Percentiles rank a stretch among this genome's conserved stretches.
Evolutionary conservation across 2,113 vertebrate species (phyloP).

Genomic region (Hippocampus zosterae): DNA sequence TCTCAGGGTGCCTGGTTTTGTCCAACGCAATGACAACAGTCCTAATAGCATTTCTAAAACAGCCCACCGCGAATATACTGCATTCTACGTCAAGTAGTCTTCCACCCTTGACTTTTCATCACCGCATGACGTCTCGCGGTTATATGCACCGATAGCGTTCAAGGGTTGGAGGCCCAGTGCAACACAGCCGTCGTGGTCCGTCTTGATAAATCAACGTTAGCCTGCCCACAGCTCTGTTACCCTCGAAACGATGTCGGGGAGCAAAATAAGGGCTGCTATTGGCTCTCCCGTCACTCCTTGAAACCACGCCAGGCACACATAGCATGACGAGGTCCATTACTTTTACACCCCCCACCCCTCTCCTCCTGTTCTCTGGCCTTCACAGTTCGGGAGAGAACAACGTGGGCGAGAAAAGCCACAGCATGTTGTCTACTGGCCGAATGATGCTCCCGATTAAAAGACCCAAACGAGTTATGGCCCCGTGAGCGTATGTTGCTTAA

Average conservation of each 20-base stretch:
- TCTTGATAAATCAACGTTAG: slow-evolving; percentile 55
- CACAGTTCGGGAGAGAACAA: slow-evolving; percentile 20
- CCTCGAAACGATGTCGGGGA: slow-evolving; percentile 58
- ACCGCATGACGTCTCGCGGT: neutral
- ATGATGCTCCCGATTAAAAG: slow-evolving; percentile 35
- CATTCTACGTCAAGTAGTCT: neutral
- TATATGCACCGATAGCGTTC: slow-evolving; percentile 1
- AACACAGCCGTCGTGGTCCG: slow-evolving; percentile 32
- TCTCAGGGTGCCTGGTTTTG: too few species aligned
- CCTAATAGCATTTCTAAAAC: too few species aligned
- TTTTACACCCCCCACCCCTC: slow-evolving; percentile 32
- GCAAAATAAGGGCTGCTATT: slow-evolving; percentile 60
- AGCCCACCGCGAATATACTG: too few species aligned
- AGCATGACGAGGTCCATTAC: slow-evolving; percentile 68
- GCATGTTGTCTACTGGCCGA: slow-evolving; percentile 17
- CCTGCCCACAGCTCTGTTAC: slow-evolving; percentile 38
- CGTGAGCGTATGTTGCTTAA: slow-evolving; percentile 12
- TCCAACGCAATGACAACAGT: too few species aligned
- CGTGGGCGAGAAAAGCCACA: slow-evolving; percentile 17
- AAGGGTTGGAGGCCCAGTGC: slow-evolving; percentile 8
- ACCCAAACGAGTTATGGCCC: slow-evolving; percentile 24
- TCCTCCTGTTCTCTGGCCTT: slow-evolving; percentile 20
- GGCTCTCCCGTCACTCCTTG: slow-evolving; percentile 70
- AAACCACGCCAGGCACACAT: slow-evolving; percentile 60
- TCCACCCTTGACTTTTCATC: neutral